Percentiles rank a stretch among this genome's conserved stretches.
Evolutionary conservation across 2,888 invertebrate species (phyloP).

Genomic region (Spatulosminthurus flaviceps): DNA sequence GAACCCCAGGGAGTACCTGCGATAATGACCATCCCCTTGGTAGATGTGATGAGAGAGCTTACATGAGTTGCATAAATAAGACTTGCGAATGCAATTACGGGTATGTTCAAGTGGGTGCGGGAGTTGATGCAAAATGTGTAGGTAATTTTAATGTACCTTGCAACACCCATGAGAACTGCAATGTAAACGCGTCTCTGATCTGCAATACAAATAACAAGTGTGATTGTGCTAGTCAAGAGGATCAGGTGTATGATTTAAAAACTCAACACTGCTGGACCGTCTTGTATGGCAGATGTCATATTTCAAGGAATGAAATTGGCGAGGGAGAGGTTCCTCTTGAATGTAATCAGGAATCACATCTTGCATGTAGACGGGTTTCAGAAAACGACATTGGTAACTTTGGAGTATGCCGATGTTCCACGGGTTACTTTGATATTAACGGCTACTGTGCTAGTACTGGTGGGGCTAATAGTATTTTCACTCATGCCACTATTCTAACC

Average conservation of each 20-base stretch:
- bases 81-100: background rate
- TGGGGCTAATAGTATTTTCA: background rate
- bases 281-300: background rate
- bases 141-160: background rate
- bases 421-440: background rate
- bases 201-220: slow-evolving; percentile 3
- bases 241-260: background rate
- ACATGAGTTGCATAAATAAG: background rate
- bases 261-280: background rate
- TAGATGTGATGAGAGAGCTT: background rate
- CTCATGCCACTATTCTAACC: background rate
- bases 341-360: background rate
- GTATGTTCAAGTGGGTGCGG: background rate
- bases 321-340: background rate
- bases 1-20: background rate
- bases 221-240: background rate
- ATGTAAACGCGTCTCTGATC: background rate
- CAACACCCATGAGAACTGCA: background rate
- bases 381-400: background rate
- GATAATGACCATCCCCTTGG: background rate
- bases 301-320: background rate
- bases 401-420: background rate
- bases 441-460: background rate
- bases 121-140: background rate
- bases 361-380: background rate